These are phyloP conservation scores for Sphinx pinastri DNA, from an alignment of 2,888 invertebrate genomes.

Conservation along the genomic window DNA sequence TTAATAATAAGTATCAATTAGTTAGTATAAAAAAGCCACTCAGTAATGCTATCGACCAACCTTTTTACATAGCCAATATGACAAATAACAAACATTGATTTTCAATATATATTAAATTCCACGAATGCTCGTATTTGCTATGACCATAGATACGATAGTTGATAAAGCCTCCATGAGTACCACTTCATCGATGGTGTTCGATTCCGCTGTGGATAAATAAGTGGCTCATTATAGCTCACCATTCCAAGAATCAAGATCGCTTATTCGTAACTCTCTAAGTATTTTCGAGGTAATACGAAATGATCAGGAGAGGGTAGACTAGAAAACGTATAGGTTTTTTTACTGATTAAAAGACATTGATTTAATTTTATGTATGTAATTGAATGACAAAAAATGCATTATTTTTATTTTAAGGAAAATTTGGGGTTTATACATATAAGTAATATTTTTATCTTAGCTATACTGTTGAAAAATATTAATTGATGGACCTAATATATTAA, in stretches of 20 bases:
- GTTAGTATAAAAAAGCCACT: too few relatives aligned
- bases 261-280: constrained; percentile 38
- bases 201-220: constrained; percentile 8
- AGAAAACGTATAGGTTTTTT: neutral
- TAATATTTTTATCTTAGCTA: too few relatives aligned
- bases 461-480: too few relatives aligned
- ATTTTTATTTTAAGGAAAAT: too few relatives aligned
- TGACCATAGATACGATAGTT: constrained; percentile 34
- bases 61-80: neutral
- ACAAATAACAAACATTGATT: constrained; percentile 8
- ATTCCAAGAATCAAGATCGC: constrained; percentile 66
- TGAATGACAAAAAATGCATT: too few relatives aligned
- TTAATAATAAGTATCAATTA: too few relatives aligned
- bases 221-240: constrained; percentile 61
- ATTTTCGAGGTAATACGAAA: constrained; percentile 28
- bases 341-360: too few relatives aligned
- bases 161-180: constrained; percentile 27
- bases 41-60: neutral
- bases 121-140: constrained; percentile 35
- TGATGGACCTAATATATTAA: too few relatives aligned
- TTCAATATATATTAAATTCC: constrained; percentile 32
- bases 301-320: neutral
- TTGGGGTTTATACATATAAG: too few relatives aligned
- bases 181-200: constrained; percentile 30
- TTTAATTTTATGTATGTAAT: too few relatives aligned